Evolutionary conservation across 2,113 vertebrate genomes (phyloP).

Genomic region (Cinclus mexicanus): DNA sequence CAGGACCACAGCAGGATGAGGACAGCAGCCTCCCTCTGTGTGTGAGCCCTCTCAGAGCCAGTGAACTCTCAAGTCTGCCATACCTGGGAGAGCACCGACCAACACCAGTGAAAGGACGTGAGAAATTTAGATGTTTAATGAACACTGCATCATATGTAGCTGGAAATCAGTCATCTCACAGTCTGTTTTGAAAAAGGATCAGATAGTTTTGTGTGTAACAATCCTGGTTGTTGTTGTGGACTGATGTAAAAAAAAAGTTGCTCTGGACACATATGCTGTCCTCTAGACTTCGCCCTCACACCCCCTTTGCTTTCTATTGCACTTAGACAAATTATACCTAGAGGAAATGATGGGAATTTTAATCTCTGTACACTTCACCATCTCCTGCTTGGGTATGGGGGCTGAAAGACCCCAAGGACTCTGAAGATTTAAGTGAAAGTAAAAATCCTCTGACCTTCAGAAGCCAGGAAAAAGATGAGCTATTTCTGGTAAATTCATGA

Average conservation of each 20-base stretch:
- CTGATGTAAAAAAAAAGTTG: neutral
- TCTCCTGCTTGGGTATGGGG: neutral
- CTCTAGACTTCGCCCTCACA: neutral
- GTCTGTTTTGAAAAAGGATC: neutral
- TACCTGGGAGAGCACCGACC: accelerated
- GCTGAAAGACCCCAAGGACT: neutral
- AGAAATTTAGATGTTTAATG: neutral
- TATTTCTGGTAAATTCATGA: neutral
- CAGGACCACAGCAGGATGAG: accelerated
- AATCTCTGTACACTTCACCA: neutral
- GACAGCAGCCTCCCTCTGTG: neutral
- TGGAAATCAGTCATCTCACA: neutral
- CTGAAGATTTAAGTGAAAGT: neutral
- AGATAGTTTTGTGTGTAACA: neutral
- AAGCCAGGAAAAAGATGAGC: neutral
- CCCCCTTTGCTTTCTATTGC: neutral
- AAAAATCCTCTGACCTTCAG: neutral
- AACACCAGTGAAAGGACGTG: neutral
- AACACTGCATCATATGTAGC: neutral
- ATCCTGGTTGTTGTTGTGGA: neutral
- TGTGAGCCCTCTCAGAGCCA: neutral
- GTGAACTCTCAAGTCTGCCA: accelerated
- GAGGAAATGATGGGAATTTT: neutral
- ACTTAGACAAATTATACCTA: neutral
- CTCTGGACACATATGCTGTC: neutral